Conservation (phyloP, 2,113 vertebrate species). For the Montifringilla adamsi region DNA sequence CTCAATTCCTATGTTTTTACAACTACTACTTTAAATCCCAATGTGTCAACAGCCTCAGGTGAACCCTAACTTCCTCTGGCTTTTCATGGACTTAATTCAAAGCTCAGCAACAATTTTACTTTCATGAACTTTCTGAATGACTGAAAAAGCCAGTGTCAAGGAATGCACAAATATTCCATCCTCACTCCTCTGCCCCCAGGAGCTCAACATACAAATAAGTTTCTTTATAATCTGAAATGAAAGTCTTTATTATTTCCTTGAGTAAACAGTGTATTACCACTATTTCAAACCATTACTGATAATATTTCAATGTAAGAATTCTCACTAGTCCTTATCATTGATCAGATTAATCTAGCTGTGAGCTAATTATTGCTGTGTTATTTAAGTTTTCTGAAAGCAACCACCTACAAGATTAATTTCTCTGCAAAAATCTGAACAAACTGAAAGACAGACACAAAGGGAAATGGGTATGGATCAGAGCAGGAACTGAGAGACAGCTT, state of each 20-base stretch:
- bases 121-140: background rate
- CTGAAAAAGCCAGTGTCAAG: background rate
- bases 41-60: background rate
- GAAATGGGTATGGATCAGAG: background rate
- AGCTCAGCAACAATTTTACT: background rate
- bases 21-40: background rate
- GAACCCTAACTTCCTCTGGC: background rate
- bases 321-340: background rate
- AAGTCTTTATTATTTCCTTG: background rate
- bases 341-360: background rate
- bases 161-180: background rate
- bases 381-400: background rate
- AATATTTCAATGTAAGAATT: background rate
- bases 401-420: background rate
- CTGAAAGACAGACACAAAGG: background rate
- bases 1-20: background rate
- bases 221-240: background rate
- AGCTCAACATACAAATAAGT: background rate
- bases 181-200: accelerated
- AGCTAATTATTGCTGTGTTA: background rate
- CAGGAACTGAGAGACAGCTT: background rate
- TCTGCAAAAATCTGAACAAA: background rate
- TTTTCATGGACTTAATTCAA: background rate
- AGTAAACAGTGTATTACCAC: background rate
- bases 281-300: background rate